Percentiles rank a stretch among this genome's conserved stretches.
These are phyloP conservation scores for Chlamydotis undulata DNA, from an alignment of 2,113 vertebrate genomes.

Conservation along the genomic window DNA sequence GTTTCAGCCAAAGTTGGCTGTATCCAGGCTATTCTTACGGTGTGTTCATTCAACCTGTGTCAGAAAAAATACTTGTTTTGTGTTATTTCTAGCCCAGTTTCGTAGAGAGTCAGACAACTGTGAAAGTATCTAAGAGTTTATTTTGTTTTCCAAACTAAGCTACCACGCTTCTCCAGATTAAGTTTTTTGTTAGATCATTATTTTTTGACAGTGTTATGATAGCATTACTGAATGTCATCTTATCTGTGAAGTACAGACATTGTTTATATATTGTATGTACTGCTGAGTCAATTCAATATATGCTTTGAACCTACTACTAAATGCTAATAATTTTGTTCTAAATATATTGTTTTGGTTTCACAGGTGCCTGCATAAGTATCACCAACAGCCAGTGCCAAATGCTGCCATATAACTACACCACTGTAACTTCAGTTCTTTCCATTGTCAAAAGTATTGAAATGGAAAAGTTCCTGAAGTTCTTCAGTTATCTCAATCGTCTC, in stretches of 20 bases:
- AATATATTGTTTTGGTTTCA: constrained; percentile 57
- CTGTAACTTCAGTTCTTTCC: constrained; percentile 76
- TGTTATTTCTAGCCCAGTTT: neutral
- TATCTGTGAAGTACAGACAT: neutral
- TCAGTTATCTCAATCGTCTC: constrained; percentile 90
- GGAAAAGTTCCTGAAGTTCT: constrained; percentile 96
- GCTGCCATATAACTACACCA: constrained; percentile 89
- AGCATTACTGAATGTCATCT: neutral
- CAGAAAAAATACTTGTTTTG: neutral
- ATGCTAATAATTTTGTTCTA: neutral
- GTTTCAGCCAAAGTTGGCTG: neutral
- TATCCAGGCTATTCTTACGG: neutral
- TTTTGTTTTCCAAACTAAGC: neutral
- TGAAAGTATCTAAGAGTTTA: neutral
- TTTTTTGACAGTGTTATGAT: neutral
- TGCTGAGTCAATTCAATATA: neutral
- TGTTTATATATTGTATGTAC: neutral
- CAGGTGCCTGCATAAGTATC: constrained; percentile 84
- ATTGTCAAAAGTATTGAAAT: constrained; percentile 86
- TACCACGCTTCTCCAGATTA: neutral
- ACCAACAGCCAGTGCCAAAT: constrained; percentile 88
- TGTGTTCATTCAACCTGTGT: neutral
- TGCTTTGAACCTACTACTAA: neutral
- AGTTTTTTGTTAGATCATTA: neutral
- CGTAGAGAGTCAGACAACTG: neutral